Evolutionary conservation across 2,113 vertebrate genomes (phyloP), one percentile per base, ranked within the genome.

Genomic region (Amazona guildingii): DNA sequence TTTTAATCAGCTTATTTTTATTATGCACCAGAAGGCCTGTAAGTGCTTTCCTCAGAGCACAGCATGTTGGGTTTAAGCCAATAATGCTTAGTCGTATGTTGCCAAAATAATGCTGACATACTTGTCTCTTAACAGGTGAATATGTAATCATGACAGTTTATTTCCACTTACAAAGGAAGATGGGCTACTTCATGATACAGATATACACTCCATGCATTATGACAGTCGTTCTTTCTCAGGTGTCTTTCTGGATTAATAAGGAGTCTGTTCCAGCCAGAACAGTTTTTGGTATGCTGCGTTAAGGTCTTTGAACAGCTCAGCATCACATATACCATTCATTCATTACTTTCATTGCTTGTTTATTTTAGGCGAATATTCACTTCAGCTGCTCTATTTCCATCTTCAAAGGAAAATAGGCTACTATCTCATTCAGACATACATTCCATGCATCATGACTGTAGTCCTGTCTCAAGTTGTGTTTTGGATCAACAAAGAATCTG

Each of bases 121-220:
- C 76, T 90, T 98, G 96, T 98, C 80, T 97, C 94, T 78, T 95
- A 92, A 94, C 98, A 99, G 99, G 99, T 98, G 99, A 99, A 98
- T 99, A 99, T 52, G 98, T 99, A 96, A 99, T 99, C 96, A 99
- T 99, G 99, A 99, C 99, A 11, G 99, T 99, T 94, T 98, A 99
- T 97, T 99, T 99, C 98, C 99, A 99, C 96, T 98, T 99, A 91
- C 99, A 99, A 97, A 99, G 99, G 97, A 99, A 99, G 98, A 99
- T 99, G 99, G 99, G 99, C 64, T 99, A 99, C 98, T 99, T 99
- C 98, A 98, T 99, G 98, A 99, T 99, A 96, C 99, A 99, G 98
- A 99, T 99, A 39, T 99, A 99, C 86, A 99, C 99, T 83, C 99
- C 99, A 21, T 99, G 99, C 91, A 99, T 99, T 84, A 99, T 99